Evolutionary conservation across 2,888 invertebrate genomes (phyloP).

Genomic region (Lasioglossum calceatum): DNA sequence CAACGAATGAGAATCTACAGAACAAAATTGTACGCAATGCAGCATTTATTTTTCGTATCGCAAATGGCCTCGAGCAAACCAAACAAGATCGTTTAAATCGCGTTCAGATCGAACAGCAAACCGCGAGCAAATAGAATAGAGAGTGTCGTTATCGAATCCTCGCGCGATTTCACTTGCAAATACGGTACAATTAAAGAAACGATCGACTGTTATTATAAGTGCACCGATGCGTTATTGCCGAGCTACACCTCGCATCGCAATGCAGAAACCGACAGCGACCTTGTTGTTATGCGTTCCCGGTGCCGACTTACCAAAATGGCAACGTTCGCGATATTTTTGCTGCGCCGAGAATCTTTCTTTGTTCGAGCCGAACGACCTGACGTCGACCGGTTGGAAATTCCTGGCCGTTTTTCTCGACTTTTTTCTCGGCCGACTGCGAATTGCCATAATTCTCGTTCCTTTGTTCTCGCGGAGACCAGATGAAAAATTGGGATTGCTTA

Average conservation of each 20-base stretch:
- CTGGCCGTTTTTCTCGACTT: not conserved
- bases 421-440: not conserved
- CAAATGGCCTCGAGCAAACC: not conserved
- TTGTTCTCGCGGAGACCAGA: not conserved
- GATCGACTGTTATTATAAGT: conserved; percentile 22
- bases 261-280: not conserved
- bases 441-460: not conserved
- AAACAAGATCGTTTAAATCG: not conserved
- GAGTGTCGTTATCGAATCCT: not conserved
- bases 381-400: not conserved
- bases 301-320: conserved; percentile 5
- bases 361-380: not conserved
- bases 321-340: conserved; percentile 11
- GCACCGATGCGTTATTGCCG: not conserved
- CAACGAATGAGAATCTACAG: not conserved
- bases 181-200: conserved; percentile 1
- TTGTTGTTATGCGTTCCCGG: conserved; percentile 11
- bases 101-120: not conserved
- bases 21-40: too few relatives aligned
- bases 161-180: conserved; percentile 14
- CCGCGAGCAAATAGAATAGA: not conserved
- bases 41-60: not conserved
- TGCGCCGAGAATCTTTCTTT: not conserved
- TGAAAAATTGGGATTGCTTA: not conserved
- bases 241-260: not conserved